These are phyloP conservation scores for Sminthurinus signatus DNA, from an alignment of 1,140 invertebrate species.

Conservation along the genomic window DNA sequence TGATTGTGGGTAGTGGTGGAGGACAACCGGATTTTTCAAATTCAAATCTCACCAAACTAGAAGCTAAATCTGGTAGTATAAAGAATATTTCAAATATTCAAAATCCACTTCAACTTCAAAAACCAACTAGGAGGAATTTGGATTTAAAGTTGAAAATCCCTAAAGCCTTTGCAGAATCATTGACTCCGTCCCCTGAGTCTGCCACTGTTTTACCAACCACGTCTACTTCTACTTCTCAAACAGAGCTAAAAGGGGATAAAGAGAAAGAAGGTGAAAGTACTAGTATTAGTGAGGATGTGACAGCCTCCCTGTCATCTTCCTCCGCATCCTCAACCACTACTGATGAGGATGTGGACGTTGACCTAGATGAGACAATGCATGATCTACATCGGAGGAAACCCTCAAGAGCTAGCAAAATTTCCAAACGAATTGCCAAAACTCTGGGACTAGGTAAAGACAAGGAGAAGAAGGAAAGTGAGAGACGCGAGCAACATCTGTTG, in stretches of 20 bases:
- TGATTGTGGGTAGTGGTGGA: no score
- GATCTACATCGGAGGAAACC: conserved; percentile 20
- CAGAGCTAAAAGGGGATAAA: not conserved
- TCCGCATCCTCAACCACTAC: not conserved
- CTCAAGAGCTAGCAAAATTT: conserved; percentile 18
- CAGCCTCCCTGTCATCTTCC: not conserved
- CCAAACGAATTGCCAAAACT: conserved; percentile 27
- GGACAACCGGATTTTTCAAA: not conserved
- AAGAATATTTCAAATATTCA: no score
- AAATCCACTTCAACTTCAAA: no score
- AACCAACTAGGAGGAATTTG: no score
- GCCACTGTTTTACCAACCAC: not conserved
- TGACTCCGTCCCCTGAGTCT: no score
- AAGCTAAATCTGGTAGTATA: no score
- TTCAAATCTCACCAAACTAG: no score
- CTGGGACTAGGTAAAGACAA: conserved; percentile 27
- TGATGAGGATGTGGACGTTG: not conserved
- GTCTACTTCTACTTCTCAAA: not conserved
- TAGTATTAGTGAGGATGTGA: not conserved
- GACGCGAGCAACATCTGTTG: conserved; percentile 29
- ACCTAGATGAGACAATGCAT: conserved; percentile 22
- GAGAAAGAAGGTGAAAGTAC: not conserved
- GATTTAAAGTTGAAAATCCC: no score
- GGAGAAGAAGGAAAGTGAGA: conserved; percentile 5
- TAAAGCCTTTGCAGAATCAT: no score